Percentiles rank a stretch among this genome's conserved stretches.
These are phyloP conservation scores for Eriosoma lanigerum DNA, from an alignment of 1,140 invertebrate genomes.

Conservation along the genomic window DNA sequence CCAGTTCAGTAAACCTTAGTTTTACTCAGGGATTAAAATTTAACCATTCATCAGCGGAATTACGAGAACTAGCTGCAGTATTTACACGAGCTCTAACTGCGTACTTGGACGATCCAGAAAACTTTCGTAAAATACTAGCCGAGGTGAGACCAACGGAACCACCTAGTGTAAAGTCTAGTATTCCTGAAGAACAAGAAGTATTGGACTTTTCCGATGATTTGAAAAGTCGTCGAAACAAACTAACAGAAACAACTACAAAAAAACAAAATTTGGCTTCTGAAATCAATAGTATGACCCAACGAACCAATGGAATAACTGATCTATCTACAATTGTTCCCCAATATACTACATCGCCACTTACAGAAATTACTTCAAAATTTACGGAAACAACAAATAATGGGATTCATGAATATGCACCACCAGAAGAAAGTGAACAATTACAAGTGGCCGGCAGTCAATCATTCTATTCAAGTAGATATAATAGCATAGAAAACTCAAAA, in stretches of 20 bases:
- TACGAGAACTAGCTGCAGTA: conserved; percentile 76
- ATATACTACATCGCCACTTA: conserved; percentile 32
- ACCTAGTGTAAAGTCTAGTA: conserved; percentile 58
- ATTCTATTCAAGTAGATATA: conserved; percentile 57
- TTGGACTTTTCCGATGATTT: conserved; percentile 72
- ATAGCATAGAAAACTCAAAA: conserved; percentile 52
- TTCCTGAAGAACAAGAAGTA: conserved; percentile 70
- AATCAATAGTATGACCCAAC: conserved; percentile 24
- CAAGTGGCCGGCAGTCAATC: conserved; percentile 56
- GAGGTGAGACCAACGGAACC: conserved; percentile 78
- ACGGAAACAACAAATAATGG: conserved; percentile 2
- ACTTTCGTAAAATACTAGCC: conserved; percentile 72
- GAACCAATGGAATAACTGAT: neutral
- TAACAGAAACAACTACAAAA: neutral
- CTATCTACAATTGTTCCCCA: conserved; percentile 33
- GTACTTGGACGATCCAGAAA: conserved; percentile 77
- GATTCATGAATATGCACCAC: conserved; percentile 43
- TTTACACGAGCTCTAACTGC: conserved; percentile 79
- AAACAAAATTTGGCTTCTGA: neutral
- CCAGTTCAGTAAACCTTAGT: neutral
- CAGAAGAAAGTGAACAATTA: conserved; percentile 55
- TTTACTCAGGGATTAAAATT: conserved; percentile 32
- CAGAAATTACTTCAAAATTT: conserved; percentile 20
- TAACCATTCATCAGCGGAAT: conserved; percentile 57
- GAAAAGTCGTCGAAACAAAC: conserved; percentile 53